Evolutionary conservation across 2,113 vertebrate species (phyloP), one percentile per base, ranked within the genome.

Genomic region (Chlorocebus sabaeus): DNA sequence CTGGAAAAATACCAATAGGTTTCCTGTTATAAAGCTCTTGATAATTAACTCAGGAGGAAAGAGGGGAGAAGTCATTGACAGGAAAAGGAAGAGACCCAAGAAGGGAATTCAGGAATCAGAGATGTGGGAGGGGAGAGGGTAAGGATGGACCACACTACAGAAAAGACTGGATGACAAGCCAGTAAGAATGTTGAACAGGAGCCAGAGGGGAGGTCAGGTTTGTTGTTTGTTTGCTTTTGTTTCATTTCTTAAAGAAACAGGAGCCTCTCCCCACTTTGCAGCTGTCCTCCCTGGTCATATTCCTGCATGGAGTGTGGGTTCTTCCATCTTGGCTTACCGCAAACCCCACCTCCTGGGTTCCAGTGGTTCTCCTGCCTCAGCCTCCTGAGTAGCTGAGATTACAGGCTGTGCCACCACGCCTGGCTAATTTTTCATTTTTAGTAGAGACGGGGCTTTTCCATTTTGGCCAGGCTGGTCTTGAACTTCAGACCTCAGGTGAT

Each of bases 321-420:
- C 50, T 52, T 52, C 50, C 14, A 52, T 52, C 14, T 52, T 0
- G 50, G 16, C 50, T 52, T 17, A 52, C 50, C 0, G 16, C 50
- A 52, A 52, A 17, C 16, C 0, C 50, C 2, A 0, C 16, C 16
- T 52, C 50, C 50, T 0, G 16, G 5, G 16, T 52, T 52, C 50
- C 16, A 52, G 50, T 17, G 50, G 0, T 52, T 52, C 50, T 52
- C 50, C 16, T 52, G 50, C 4, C 50, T 52, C 50, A 52, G 0
- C 16, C 50, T 52, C 50, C 50, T 0, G 0, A 52, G 50, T 52
- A 52, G 50, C 16, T 52, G 50, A 16, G 16, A 52, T 52, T 17
- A 0, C 0, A 52, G 50, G 5, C 50, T 17, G 50, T 0, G 5
- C 50, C 5, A 52, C 50, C 5, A 16, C 16, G 0, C 50, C 50